Evolutionary conservation across 2,113 vertebrate species (phyloP).

Genomic region (Solenodon paradoxus): DNA sequence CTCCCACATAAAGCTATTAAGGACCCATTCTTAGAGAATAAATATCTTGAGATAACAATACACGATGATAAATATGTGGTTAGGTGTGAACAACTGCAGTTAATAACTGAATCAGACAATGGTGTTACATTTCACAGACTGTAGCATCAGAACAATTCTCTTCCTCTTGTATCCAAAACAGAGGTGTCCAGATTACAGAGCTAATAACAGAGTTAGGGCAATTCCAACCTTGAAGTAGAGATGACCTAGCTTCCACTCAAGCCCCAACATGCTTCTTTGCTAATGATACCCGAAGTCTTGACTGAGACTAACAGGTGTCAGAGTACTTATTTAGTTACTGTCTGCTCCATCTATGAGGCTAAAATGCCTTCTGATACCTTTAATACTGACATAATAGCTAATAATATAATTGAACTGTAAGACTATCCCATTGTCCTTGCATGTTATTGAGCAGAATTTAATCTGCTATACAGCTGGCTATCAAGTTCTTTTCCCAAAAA

Average conservation of each 20-base stretch:
- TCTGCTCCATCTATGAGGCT: slow-evolving; percentile 65
- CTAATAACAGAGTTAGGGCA: slow-evolving; percentile 45
- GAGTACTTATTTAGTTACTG: slow-evolving; percentile 57
- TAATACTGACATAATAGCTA: slow-evolving; percentile 82
- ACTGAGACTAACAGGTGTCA: slow-evolving; percentile 78
- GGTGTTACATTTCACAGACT: slow-evolving; percentile 66
- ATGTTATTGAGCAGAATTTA: slow-evolving; percentile 73
- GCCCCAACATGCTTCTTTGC: slow-evolving; percentile 56
- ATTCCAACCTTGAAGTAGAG: slow-evolving; percentile 44
- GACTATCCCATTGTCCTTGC: slow-evolving; percentile 83
- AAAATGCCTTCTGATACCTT: slow-evolving; percentile 74
- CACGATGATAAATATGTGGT: slow-evolving; percentile 59
- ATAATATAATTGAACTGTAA: slow-evolving; percentile 85
- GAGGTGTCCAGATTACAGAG: slow-evolving; percentile 50
- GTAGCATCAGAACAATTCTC: slow-evolving; percentile 40
- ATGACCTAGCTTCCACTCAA: neutral
- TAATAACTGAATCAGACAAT: slow-evolving; percentile 60
- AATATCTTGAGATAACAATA: slow-evolving; percentile 61
- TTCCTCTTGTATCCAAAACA: slow-evolving; percentile 67
- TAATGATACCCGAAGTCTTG: slow-evolving; percentile 46
- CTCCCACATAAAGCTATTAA: slow-evolving; percentile 30
- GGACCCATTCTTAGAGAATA: slow-evolving; percentile 32
- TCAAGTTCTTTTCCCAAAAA: slow-evolving; percentile 55
- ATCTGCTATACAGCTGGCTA: neutral
- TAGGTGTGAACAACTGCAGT: slow-evolving; percentile 72